A percentile compares a stretch with the other conserved stretches of the same genome.
These are phyloP conservation scores for Cricetomys ansorgei DNA, from an alignment of 2,113 vertebrate species.

Conservation along the genomic window DNA sequence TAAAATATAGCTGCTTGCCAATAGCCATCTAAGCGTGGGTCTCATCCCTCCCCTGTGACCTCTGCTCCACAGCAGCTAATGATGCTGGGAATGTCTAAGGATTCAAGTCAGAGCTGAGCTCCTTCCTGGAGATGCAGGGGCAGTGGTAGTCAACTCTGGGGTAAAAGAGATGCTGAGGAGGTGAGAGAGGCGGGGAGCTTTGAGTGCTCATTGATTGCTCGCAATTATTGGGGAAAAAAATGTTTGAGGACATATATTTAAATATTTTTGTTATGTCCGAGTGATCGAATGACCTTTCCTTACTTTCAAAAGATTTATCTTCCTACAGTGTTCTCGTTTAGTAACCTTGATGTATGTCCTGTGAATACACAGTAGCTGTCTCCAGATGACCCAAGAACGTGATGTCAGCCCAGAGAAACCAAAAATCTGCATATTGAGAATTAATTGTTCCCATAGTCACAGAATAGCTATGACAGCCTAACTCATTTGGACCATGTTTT, in stretches of 20 bases:
- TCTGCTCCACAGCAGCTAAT: not conserved
- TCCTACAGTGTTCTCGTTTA: not conserved
- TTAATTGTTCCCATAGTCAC: slow-evolving; percentile 50
- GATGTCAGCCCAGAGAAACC: slow-evolving; percentile 43
- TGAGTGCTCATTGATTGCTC: not conserved
- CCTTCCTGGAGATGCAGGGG: too few relatives aligned
- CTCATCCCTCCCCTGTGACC: not conserved
- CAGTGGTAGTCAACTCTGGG: too few relatives aligned
- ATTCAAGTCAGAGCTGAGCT: not conserved
- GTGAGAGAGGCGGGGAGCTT: not conserved
- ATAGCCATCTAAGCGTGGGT: slow-evolving; percentile 9
- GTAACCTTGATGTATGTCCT: slow-evolving; percentile 36
- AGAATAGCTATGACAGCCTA: slow-evolving; percentile 26
- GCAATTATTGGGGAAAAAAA: not conserved
- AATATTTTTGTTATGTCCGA: slow-evolving; percentile 1
- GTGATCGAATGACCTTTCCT: not conserved
- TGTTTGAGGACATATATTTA: not conserved
- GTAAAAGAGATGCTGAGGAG: not conserved
- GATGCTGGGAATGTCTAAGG: slow-evolving; percentile 9
- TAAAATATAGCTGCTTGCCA: not conserved
- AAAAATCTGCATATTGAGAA: slow-evolving; percentile 69
- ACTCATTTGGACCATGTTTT: slow-evolving; percentile 54
- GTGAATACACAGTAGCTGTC: slow-evolving; percentile 17
- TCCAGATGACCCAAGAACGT: slow-evolving; percentile 46
- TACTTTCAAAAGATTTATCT: slow-evolving; percentile 44